A percentile compares a stretch with the other conserved stretches of the same genome.
These are phyloP conservation scores for Silurus aristotelis DNA, from an alignment of 2,797 vertebrate genomes.

Conservation along the genomic window DNA sequence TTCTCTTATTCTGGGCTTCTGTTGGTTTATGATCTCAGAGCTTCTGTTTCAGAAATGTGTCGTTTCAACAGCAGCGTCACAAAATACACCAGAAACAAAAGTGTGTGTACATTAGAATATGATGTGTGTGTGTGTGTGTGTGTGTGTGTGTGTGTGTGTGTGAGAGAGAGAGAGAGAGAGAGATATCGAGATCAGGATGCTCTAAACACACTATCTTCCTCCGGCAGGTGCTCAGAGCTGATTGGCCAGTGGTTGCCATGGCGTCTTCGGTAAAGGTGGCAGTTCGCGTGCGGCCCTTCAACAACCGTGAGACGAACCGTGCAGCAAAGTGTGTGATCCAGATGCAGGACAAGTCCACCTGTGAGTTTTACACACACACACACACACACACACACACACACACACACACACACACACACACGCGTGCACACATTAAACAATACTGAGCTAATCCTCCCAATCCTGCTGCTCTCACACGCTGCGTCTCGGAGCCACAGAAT, in stretches of 20 bases:
- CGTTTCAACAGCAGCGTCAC: neutral
- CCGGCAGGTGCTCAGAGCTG: slow-evolving; percentile 36
- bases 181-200: neutral
- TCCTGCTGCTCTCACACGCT: slow-evolving; percentile 7
- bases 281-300: slow-evolving; percentile 85
- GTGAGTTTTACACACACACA: slow-evolving; percentile 68
- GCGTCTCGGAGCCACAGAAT: slow-evolving; percentile 4
- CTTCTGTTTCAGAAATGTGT: neutral
- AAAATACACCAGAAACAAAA: neutral
- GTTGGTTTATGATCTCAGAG: neutral
- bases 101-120: too few relatives aligned
- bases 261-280: slow-evolving; percentile 87
- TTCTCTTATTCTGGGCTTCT: neutral
- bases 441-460: neutral
- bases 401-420: neutral
- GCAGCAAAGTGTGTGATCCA: slow-evolving; percentile 87
- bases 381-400: neutral
- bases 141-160: neutral
- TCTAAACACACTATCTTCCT: neutral
- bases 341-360: slow-evolving; percentile 85
- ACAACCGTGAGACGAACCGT: slow-evolving; percentile 81
- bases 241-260: slow-evolving; percentile 64
- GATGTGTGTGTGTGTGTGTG: neutral
- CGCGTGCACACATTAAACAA: neutral
- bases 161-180: neutral